Percentiles rank a stretch among this genome's conserved stretches.
phyloP scores from a whole-genome alignment of 1,140 invertebrate species.

The Ectropis grisescens region DNA sequence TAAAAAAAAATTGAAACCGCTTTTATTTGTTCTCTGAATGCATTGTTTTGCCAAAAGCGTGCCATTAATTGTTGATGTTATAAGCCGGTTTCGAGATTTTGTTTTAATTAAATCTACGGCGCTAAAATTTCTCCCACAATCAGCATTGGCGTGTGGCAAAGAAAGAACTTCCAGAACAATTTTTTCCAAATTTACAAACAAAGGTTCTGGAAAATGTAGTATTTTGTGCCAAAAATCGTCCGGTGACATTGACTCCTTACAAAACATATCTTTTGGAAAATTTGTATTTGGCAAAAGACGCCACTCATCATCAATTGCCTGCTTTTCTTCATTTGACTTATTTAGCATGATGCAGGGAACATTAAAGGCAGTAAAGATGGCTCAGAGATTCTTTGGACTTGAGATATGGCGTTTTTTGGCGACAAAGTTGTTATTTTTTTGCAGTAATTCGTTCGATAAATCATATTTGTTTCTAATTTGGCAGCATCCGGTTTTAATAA shows the following conservation, averaged over 20 bases:
- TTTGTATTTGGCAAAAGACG: conserved; percentile 2
- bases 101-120: conserved; percentile 6
- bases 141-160: conserved; percentile 5
- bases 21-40: too few species aligned
- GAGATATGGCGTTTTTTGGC: too few species aligned
- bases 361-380: conserved; percentile 2
- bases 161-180: conserved; percentile 1
- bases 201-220: too few species aligned
- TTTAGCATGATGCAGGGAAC: conserved; percentile 2
- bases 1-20: too few species aligned
- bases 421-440: too few species aligned
- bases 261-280: too few species aligned
- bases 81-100: conserved; percentile 4
- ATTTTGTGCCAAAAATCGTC: too few species aligned
- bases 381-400: not conserved
- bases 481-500: too few species aligned
- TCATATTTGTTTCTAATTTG: too few species aligned
- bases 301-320: conserved; percentile 10
- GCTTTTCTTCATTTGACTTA: conserved; percentile 6
- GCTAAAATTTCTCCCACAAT: conserved; percentile 6
- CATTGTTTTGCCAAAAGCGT: conserved; percentile 1
- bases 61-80: conserved; percentile 2
- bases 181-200: too few species aligned
- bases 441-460: too few species aligned
- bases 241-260: too few species aligned